Conservation (phyloP, 2,797 vertebrate genomes). For the Peromyscus attwateri region DNA sequence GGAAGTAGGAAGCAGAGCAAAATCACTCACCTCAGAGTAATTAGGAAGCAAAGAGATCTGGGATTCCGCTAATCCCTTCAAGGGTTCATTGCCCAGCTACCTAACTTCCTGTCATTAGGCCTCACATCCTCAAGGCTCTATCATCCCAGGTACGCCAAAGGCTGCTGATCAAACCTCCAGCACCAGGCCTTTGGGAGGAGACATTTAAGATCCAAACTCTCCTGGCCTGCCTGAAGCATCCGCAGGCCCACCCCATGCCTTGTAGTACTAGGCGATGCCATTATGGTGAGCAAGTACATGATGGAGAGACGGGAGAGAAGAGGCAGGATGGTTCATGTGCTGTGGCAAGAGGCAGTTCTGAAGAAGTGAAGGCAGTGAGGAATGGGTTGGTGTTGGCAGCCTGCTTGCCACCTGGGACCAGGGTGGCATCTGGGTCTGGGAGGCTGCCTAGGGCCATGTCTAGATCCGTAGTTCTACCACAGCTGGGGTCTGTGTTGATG, state of each 20-base stretch:
- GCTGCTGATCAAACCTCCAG: neutral
- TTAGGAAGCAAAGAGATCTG: neutral
- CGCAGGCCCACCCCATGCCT: neutral
- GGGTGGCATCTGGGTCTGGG: neutral
- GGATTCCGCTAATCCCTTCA: neutral
- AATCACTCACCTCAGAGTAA: neutral
- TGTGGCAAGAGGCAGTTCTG: neutral
- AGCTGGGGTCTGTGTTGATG: neutral
- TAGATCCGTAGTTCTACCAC: neutral
- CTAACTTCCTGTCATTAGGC: neutral
- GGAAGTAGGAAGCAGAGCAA: neutral
- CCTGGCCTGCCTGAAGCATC: neutral
- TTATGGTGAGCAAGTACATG: neutral
- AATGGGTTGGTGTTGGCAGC: neutral
- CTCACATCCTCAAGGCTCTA: neutral
- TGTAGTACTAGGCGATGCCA: accelerated
- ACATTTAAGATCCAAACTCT: neutral
- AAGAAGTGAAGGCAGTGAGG: neutral
- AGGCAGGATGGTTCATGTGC: neutral
- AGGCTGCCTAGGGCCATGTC: neutral
- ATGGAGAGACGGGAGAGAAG: neutral
- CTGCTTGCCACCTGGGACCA: neutral
- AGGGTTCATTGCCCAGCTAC: neutral
- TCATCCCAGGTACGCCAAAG: neutral
- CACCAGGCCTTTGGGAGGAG: neutral